Evolutionary conservation across 2,888 invertebrate genomes (phyloP), one percentile per base, ranked within the genome.

Genomic region (Pollenia griseotomentosa): DNA sequence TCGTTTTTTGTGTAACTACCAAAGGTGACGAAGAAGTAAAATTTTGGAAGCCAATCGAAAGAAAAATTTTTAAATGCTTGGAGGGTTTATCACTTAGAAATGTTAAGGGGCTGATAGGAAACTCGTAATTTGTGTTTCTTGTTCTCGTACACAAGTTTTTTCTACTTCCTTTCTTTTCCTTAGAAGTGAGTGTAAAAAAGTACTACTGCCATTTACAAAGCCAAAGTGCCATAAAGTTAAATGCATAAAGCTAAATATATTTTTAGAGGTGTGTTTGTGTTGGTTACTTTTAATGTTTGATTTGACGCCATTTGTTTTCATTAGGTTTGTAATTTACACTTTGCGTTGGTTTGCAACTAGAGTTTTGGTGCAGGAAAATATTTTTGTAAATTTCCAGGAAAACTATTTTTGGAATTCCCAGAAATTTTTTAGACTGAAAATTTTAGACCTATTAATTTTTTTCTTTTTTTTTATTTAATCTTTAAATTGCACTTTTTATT

Each of bases 221-320:
- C 7, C 12, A 44, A 23, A 10, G 57, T 74, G 48, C 16, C 40
- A 40, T 12, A 46, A 46, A 33, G 44, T 59, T 48, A 23, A 2
- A 14, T 5, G 12, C 6, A 33, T 33, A 33, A 0, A 33, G 33
- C 33, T 33, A 33, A 6, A 33, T 33, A 6, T 33, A 33, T 33
- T 7, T 68, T 9, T 16, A 11, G n/a, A 23, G 23, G 48, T 55
- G 42, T 42, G 23, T n/a, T 33, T 71, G 53, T 46, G 33, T 59
- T 12, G 65, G 57, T 74, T n/a, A 66, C 63, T 81, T 12, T 65
- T 46, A 65, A 81, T 61, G 68, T 74, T 78, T 73, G 68, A 74
- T 74, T 86, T 82, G 78, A 74, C 74, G 78, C 74, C 82, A 78
- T 74, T 85, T 85, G 81, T 66, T 85, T 71, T 70, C 77, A 73